Conservation (phyloP, 2,888 invertebrate species). For the Eurytoma californica region DNA sequence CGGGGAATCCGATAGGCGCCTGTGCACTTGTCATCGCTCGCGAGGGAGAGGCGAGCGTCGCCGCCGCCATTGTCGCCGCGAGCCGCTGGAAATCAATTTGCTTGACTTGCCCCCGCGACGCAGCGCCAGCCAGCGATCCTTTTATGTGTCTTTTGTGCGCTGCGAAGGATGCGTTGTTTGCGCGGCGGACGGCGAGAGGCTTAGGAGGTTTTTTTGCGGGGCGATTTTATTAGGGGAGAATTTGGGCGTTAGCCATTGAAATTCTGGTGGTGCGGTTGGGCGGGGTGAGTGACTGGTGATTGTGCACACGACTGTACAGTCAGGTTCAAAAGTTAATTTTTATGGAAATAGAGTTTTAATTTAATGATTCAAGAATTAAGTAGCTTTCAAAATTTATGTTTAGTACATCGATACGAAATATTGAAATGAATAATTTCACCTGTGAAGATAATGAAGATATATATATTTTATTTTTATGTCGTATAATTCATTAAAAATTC, state of each 20-base stretch:
- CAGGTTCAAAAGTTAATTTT: too few species aligned
- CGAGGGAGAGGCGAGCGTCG: background rate
- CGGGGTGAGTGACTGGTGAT: background rate
- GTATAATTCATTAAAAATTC: too few species aligned
- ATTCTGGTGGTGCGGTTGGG: background rate
- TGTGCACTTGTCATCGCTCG: constrained; percentile 14
- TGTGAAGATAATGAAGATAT: background rate
- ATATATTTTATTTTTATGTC: too few species aligned
- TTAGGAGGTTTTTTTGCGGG: background rate
- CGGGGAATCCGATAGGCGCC: constrained; percentile 49
- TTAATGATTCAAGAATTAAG: background rate
- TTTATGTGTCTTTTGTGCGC: too few species aligned
- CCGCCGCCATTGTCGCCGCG: constrained; percentile 8
- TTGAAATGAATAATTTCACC: background rate
- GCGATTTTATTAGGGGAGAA: background rate
- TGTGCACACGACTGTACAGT: too few species aligned
- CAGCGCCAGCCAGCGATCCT: background rate
- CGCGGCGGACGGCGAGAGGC: too few species aligned
- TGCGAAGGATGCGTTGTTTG: too few species aligned
- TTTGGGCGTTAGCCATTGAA: too few species aligned
- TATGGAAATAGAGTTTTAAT: background rate
- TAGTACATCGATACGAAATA: background rate
- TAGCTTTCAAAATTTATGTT: background rate
- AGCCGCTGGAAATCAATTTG: constrained; percentile 34
- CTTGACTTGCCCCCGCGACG: background rate